Evolutionary conservation across 2,797 vertebrate genomes (phyloP), one percentile per base, ranked within the genome.

Genomic region (Poecilia wingei): DNA sequence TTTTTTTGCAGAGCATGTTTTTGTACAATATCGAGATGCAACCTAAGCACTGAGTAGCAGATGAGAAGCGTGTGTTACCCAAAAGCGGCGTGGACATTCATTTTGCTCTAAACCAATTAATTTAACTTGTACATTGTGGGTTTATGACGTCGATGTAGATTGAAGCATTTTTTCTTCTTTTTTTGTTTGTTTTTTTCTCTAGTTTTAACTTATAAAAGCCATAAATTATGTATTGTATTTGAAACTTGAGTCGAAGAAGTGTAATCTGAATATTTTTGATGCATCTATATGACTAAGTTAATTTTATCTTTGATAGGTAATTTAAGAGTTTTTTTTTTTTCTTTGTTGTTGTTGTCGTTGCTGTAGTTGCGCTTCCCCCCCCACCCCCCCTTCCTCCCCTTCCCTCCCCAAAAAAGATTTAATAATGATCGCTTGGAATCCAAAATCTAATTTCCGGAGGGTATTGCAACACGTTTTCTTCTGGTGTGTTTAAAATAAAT

Each of bases 151-250:
- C 90, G 89, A 93, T 94, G 94, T 95, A 94, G 93, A 93, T 91
- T 92, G 88, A 94, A 89, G 90, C 92, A 88, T 91, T 90, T 89
- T 89, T 13, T 2, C 2, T 20, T 49, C 18, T 49, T 20, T 1
- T 20, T 51, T 22, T 20, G 46, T 22, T 51, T 49, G 18, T 49
- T 51, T 51, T 51, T 51, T 91, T 90, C 91, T 91, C 20, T 92
- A 89, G 91, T 95, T 94, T 94, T 96, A 95, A 96, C 93, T 96
- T 96, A 96, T 95, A 94, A 96, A 51, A 96, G 95, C 95, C 95
- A 96, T 96, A 96, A 95, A 95, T 96, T 95, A 95, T 95, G 93
- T 96, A 95, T 95, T 96, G 93, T 96, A 96, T 96, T 96, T 95
- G 90, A 93, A 94, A 95, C 94, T 96, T 95, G 94, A 96, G 90